phyloP scores from a whole-genome alignment of 2,888 invertebrate species.

The Acanthosepion lycidas region DNA sequence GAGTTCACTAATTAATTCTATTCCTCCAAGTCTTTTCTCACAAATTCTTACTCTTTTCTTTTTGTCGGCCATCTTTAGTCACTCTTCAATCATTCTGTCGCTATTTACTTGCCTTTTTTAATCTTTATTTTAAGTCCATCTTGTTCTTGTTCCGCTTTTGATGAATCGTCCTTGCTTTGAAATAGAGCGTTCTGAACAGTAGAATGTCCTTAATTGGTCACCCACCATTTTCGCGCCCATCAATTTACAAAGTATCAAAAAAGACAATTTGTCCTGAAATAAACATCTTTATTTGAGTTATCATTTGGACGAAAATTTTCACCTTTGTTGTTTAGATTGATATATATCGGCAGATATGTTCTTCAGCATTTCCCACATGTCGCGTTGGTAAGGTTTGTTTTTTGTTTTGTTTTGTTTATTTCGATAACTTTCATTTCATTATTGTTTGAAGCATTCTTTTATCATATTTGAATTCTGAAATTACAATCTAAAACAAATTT shows the following conservation, averaged over 20 bases:
- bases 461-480: no score
- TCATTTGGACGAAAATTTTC: neutral
- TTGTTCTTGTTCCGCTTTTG: neutral
- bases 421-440: no score
- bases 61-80: neutral
- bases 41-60: neutral
- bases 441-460: no score
- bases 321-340: neutral
- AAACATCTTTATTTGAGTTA: neutral
- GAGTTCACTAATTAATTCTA: neutral
- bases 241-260: neutral
- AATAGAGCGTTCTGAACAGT: neutral
- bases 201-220: neutral
- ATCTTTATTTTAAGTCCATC: neutral
- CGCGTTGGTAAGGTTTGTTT: no score
- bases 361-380: no score
- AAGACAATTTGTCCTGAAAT: neutral
- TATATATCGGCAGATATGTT: neutral
- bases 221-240: neutral
- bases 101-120: neutral
- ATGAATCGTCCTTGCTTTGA: neutral
- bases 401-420: no score
- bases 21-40: neutral
- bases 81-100: neutral
- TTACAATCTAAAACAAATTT: no score